Evolutionary conservation across 2,888 invertebrate genomes (phyloP), one percentile per base, ranked within the genome.

Genomic region (Hypolimnas misippus): DNA sequence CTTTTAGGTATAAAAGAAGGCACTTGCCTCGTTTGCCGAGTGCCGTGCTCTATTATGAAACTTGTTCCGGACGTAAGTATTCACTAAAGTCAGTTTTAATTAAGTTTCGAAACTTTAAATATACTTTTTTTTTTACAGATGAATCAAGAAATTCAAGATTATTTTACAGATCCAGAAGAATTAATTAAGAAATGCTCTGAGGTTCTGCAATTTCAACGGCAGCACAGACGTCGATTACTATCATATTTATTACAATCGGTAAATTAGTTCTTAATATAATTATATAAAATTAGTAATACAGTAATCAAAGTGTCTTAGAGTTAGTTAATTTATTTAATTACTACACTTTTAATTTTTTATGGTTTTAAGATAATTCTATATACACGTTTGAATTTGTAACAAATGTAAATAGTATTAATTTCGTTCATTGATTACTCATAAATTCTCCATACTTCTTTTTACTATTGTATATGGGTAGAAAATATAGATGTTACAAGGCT

Each of bases 111-210:
- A 33, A 31, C 19, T 56, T 44, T 17, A 55, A 17, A 19, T 21
- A 1, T 53, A 31, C 55, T 56, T 54, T 58, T 57, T 68, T 10
- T 52, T 57, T 77, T 82, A 62, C 73, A 92, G 92, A 91, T 92
- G 92, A 89, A 89, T 71, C 84, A 86, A 73, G 92, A 92, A 65
- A 80, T 92, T 65, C 91, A 91, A 82, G 92, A 92, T 70, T 92
- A 90, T 75, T 92, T 92, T 70, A 89, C 89, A 44, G 92, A 92
- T 66, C 92, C 92, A 2, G 92, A 91, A 71, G 92, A 92, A 74
- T 80, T 92, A 68, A 82, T 92, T 64, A 87, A 84, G 70, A 92
- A 92, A 73, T 81, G 87, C 62, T 86, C 84, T 71, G 88, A 89
- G 79, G 89, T 92, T 68, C 75, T 92, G 72, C 87, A 90, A 66